These are phyloP conservation scores for Heptascelio sp. DNA, from an alignment of 2,888 invertebrate genomes.

Conservation along the genomic window DNA sequence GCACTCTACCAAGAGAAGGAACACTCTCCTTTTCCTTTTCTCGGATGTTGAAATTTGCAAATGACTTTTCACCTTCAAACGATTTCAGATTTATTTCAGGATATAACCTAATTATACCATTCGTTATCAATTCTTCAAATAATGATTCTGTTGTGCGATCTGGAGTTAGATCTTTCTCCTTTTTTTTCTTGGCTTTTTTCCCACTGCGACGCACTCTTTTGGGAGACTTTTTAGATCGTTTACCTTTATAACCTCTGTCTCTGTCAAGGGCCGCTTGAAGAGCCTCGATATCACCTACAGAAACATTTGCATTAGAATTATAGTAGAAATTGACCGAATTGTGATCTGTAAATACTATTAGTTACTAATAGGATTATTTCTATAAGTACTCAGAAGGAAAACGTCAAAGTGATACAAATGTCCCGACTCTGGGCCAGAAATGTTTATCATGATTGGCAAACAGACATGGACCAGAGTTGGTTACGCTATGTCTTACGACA, in stretches of 20 bases:
- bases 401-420: too few species aligned
- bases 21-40: constrained; percentile 86
- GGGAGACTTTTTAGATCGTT: constrained; percentile 94
- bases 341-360: too few species aligned
- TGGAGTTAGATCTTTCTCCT: constrained; percentile 97
- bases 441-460: too few species aligned
- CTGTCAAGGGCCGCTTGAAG: constrained; percentile 91
- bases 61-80: constrained; percentile 95
- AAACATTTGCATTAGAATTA: constrained; percentile 24
- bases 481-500: too few species aligned
- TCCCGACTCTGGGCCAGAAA: too few species aligned
- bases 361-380: too few species aligned
- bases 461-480: too few species aligned
- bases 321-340: not conserved
- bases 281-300: constrained; percentile 86
- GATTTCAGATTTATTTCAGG: constrained; percentile 89
- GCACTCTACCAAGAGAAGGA: constrained; percentile 83
- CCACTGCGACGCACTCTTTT: constrained; percentile 92
- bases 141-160: constrained; percentile 97
- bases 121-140: constrained; percentile 96
- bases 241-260: constrained; percentile 91
- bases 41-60: constrained; percentile 86
- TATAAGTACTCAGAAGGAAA: too few species aligned
- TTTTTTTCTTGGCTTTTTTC: constrained; percentile 97
- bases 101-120: constrained; percentile 96